Evolutionary conservation across 2,888 invertebrate genomes (phyloP), one percentile per base, ranked within the genome.

Genomic region (Ichneumon xanthorius): DNA sequence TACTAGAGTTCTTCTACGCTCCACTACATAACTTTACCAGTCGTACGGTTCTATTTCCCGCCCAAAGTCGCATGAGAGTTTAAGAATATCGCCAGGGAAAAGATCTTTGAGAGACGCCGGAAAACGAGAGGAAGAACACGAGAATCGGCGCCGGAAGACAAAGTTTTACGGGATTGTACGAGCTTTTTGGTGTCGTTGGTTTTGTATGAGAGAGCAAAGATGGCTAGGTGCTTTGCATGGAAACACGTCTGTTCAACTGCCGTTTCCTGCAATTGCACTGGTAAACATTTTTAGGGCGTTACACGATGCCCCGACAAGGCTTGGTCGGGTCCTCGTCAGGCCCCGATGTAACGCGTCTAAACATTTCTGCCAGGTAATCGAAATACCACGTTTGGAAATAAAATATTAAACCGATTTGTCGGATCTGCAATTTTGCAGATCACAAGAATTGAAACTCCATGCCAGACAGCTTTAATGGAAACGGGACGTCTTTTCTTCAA

Each of bases 41-140:
- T 40, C 67, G 67, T 77, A n/a, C 22, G 37, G 67, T 26, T 26
- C 26, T 0, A 53, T 11, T 50, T 55, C 33, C 67, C 26, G 33
- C 77, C 22, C 55, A 53, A 37, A 67, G 55, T 26, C 7, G 37
- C 26, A 55, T 16, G 37, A 53, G 77, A 67, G 77, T 77, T 77
- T 67, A 40, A 77, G 67, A 67, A 67, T 67, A 67, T 77, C 19
- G 40, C 14, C 19, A 19, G 7, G 4, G 61, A 61, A 33, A n/a
- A 26, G 63, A 16, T 45, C 26, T 55, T 11, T 14, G 48, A 48
- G 53, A 16, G 26, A 55, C 26, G 30, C 14, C 1, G 48, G 48
- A 70, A 30, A 48, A 50, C 22, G 50, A 70, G 16, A 70, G 11
- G 53, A 22, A 22, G 67, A 67, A 77, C 26, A 65, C 11, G 19